Evolutionary conservation across 2,797 vertebrate genomes (phyloP), one percentile per base, ranked within the genome.

Genomic region (Lacerta bilineata): DNA sequence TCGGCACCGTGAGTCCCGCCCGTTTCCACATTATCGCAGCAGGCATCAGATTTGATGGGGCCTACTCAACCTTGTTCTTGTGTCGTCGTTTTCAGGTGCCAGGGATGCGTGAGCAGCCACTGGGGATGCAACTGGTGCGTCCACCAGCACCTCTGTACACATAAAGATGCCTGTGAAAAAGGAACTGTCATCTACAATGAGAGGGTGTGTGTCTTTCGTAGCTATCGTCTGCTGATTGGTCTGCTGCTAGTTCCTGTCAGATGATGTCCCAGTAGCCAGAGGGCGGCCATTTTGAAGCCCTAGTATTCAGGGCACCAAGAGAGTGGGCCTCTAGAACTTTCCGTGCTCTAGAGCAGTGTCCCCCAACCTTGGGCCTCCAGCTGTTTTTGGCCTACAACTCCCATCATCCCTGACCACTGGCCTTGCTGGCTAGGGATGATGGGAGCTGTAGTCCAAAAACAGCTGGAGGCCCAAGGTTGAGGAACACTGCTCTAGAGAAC

Each of bases 101-200:
- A 97, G 81, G 98, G 98, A 84, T 99, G 99, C 20, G 99, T 98
- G 92, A 96, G 97, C 95, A 99, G 98, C 93, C 97, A 91, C 64
- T 99, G 99, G 99, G 97, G 98, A 33, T 99, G 99, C 93, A 98
- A 98, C 96, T 99, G 99, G 99, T 99, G 99, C 5, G 96, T 99
- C 90, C 98, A 98, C 93, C 98, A 98, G 93, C 98, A 99, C 90
- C 91, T 96, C 17, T 99, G 99, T 80, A 99, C 99, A 4, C 98
- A 99, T 95, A 99, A 98, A 94, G 93, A 97, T 80, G 91, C 95
- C 20, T 99, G 99, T 82, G 98, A 98, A 69, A 96, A 98, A 10
- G 98, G 98, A 13, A 96, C 97, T 20, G 96, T 99, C 94, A 98
- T 99, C 95, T 98, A 97, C 95, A 99, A 98, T 50, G 97, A 98